Evolutionary conservation across 2,113 vertebrate species (phyloP).

Genomic region (Xyrauchen texanus): DNA sequence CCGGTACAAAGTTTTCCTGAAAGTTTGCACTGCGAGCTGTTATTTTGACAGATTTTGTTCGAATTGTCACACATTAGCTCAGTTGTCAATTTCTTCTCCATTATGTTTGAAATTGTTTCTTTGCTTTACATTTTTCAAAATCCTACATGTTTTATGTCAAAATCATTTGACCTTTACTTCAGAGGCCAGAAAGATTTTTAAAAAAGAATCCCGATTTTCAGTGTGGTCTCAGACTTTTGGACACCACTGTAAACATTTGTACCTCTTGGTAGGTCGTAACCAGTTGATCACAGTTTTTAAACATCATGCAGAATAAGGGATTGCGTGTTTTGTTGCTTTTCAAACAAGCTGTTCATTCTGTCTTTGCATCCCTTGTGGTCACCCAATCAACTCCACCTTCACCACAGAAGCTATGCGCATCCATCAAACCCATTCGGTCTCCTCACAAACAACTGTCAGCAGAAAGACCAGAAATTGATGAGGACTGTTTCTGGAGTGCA

Average conservation of each 20-base stretch:
- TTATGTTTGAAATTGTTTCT: no score
- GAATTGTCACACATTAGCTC: no score
- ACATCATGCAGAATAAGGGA: slow-evolving; percentile 62
- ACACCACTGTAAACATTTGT: slow-evolving; percentile 55
- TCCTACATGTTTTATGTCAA: no score
- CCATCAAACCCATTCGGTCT: slow-evolving; percentile 63
- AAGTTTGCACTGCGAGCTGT: no score
- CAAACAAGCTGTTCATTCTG: slow-evolving; percentile 49
- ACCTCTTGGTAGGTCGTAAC: slow-evolving; percentile 62
- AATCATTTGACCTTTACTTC: no score
- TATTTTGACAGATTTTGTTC: no score
- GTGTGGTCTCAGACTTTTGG: no score
- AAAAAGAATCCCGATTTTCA: no score
- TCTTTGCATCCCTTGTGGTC: slow-evolving; percentile 47
- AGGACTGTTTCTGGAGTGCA: slow-evolving; percentile 57
- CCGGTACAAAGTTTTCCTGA: no score
- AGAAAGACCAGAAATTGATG: slow-evolving; percentile 69
- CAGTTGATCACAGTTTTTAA: slow-evolving; percentile 69
- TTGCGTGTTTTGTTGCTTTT: slow-evolving; percentile 65
- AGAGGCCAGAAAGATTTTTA: no score
- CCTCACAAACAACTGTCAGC: slow-evolving; percentile 70
- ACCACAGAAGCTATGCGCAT: slow-evolving; percentile 58
- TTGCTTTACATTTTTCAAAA: no score
- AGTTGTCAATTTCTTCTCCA: no score
- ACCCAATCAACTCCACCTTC: slow-evolving; percentile 50